Evolutionary conservation across 23 tunicate species (phyloP), one percentile per base, ranked within the genome.

Genomic region (Diplosoma virens): DNA sequence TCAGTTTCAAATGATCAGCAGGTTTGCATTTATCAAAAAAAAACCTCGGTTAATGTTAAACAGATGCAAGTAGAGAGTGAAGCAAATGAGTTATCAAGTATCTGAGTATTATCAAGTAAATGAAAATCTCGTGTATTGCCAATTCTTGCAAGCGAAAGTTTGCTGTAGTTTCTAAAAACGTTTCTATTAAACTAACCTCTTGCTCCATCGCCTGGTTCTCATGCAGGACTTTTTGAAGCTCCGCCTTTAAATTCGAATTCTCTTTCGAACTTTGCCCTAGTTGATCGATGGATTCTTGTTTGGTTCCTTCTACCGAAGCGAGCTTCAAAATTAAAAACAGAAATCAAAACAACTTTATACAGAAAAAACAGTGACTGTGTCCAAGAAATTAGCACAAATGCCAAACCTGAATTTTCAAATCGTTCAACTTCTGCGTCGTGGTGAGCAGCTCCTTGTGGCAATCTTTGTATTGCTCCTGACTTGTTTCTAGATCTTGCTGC

Each of bases 171-270:
- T n/a, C n/a, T n/a, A n/a, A n/a, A n/a, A n/a, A n/a, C n/a, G n/a
- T n/a, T n/a, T n/a, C n/a, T n/a, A n/a, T n/a, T n/a, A n/a, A n/a
- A n/a, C n/a, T n/a, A n/a, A 89, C 96, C 71, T 89, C 96, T 45
- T 89, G 96, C 0, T 84, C 76, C 84, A 89, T 59, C 33, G 96
- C 69, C 46, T 89, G 96, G 45, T 89, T 89, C 33, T 89, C 96
- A 35, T 77, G 83, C 96, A 88, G 82, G 14, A 77, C 56, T 78
- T 89, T 89, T 53, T 89, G 96, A 3, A 89, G 80, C 59, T 89
- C 96, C 1, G 88, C 50, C 52, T 89, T 89, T 30, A 89, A 79
- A 45, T 58, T 71, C 26, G 96, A 81, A 65, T 89, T 89, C 60
- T 89, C 86, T 64, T 82, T 77, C 26, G 86, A 82, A 36, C 88